Base-by-base conservation (phyloP, 2,888 invertebrate species). In the Alloscopus bannaensis region DNA sequence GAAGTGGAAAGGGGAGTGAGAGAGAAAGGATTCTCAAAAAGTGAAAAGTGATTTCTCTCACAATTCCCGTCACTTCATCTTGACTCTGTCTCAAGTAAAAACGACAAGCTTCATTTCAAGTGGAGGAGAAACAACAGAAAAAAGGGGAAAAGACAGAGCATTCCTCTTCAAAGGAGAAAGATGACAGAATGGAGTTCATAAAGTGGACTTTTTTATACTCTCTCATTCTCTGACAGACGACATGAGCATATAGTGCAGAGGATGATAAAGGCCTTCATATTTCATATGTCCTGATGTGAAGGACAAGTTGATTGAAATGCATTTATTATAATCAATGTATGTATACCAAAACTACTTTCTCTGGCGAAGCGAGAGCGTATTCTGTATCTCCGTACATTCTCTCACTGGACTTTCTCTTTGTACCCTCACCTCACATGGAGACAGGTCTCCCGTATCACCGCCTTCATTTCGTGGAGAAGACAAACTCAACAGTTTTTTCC, bases 261-360 rank as follows among this genome's bases (percentile, higher is more conserved):
- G 20, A 52, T 3, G 16, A 24, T 52, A 52, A 3, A 3, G 24
- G 6, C 3, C 24, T 6, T 22, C 24, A 47, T 47, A 47, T 47
- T n/a, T 52, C 16, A n/a, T 24, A 24, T 62, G 2, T 65, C 3
- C 28, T 2, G 4, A 22, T 18, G 50, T 20, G 60, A 16, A 47
- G 62, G 4, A n/a, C 47, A 71, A 36, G n/a, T 42, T 52, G 64
- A 72, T 72, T 72, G 72, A 72, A 55, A 72, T 45, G 45, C 42
- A 64, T 64, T 72, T 64, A 72, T 72, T 36, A 50, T 59, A 31
- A 68, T 40, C 36, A 26, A 47, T 47, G 47, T 47, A 18, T 47
- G 26, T 40, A 40, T 62, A 24, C 40, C 1, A 40, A 20, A 22
- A 62, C 42, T 24, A n/a, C n/a, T n/a, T n/a, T n/a, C n/a, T n/a